Evolutionary conservation across 2,888 invertebrate genomes (phyloP), one percentile per base, ranked within the genome.

Genomic region (Tetragonisca angustula): DNA sequence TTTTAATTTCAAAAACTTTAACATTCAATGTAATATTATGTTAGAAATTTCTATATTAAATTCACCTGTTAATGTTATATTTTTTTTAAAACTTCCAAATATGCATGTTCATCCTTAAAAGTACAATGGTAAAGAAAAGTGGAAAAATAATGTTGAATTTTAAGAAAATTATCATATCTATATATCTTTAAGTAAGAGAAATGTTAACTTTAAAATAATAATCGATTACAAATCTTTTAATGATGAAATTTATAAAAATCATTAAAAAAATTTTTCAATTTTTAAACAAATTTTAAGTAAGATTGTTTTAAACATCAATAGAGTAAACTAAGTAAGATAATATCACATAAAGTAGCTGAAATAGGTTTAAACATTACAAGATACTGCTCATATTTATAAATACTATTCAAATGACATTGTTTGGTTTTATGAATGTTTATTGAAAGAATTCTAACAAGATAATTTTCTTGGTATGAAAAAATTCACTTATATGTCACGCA

Each of bases 331-430:
- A 17, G n/a, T 24, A 24, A 36, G 5, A 61, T 61, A 19, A 27
- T 24, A 61, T 61, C 15, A 49, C 5, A 49, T 21, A 32, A 69
- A 15, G 32, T 65, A 32, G 32, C 80, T 74, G 27, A 62, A 85
- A 81, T 67, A 67, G 2, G 27, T 43, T 56, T 13, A 83, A 36
- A 24, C 9, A 59, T 61, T 54, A 59, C 21, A 64, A 21, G 3
- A n/a, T 49, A 24, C 15, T 71, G 52, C 62, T 59, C 67, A 68
- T 13, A 84, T 52, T 71, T 64, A 69, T 54, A 78, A 17, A 17
- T 5, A 32, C 15, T 24, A 6, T 21, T 52, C n/a, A 61, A 62
- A n/a, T 15, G n/a, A 61, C 11, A 64, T 0, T 11, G 17, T 59
- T 43, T 68, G 19, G 5, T 54, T 11, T 72, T 9, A 32, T 52